These are phyloP conservation scores for Medauroidea extradentata DNA, from an alignment of 1,140 invertebrate species.

Conservation along the genomic window DNA sequence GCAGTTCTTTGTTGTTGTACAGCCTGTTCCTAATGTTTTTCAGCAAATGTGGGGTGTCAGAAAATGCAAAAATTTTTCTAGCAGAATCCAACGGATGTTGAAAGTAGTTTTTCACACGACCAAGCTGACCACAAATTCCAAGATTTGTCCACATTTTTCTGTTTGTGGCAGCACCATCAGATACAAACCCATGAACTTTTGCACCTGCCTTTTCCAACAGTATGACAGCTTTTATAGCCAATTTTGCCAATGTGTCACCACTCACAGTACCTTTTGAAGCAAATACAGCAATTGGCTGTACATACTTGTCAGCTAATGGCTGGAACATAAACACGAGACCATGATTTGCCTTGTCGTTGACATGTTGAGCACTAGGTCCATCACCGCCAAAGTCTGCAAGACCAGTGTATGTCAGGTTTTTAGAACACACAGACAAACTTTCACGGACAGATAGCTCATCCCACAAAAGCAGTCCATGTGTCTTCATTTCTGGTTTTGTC, in stretches of 20 bases:
- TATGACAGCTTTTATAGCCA: conserved; percentile 17
- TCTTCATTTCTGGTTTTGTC: conserved; percentile 7
- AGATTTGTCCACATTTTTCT: conserved; percentile 6
- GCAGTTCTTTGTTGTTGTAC: no score
- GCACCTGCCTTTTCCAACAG: conserved; percentile 8
- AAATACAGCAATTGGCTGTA: conserved; percentile 20
- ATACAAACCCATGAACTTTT: conserved; percentile 16
- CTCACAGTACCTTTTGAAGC: conserved; percentile 12
- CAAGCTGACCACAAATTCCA: conserved; percentile 6
- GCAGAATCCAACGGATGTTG: no score
- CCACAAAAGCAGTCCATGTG: conserved; percentile 15
- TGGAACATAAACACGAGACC: conserved; percentile 20
- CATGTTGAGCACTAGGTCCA: background rate
- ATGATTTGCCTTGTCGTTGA: conserved; percentile 16
- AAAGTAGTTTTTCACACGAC: no score
- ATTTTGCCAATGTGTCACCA: conserved; percentile 13
- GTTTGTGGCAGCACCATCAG: conserved; percentile 14
- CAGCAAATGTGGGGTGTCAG: no score
- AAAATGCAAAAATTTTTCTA: no score
- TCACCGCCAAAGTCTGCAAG: conserved; percentile 18
- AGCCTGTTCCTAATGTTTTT: no score
- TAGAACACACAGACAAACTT: conserved; percentile 10
- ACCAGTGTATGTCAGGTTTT: conserved; percentile 14
- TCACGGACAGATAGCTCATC: conserved; percentile 19
- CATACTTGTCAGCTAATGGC: conserved; percentile 12